These are phyloP conservation scores for Darevskia mixta DNA, from an alignment of 2,797 vertebrate genomes.

Conservation along the genomic window DNA sequence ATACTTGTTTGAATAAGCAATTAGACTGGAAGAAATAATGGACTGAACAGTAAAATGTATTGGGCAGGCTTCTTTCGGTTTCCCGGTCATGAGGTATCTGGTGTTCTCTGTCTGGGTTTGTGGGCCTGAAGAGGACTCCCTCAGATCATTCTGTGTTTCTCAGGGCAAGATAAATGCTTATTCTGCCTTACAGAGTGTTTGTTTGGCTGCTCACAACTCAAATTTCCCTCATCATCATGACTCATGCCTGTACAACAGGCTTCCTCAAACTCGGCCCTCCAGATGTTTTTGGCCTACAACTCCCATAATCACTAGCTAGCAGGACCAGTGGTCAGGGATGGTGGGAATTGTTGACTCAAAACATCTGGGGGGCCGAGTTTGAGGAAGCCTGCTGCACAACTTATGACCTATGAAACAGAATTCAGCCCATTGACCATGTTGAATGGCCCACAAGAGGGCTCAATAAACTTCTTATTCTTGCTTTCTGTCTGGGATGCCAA, in stretches of 20 bases:
- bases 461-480: neutral
- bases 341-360: too few species aligned
- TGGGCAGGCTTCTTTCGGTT: slow-evolving; percentile 2
- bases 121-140: neutral
- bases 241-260: neutral
- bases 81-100: neutral
- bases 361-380: too few species aligned
- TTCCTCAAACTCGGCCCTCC: too few species aligned
- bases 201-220: neutral
- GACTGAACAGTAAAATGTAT: slow-evolving; percentile 48
- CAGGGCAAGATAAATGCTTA: neutral
- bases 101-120: neutral
- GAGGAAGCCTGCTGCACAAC: too few species aligned
- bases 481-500: neutral
- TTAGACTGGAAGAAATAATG: slow-evolving; percentile 52
- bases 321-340: too few species aligned
- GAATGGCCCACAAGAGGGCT: neutral
- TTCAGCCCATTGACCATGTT: neutral
- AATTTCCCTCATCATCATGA: neutral
- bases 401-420: neutral
- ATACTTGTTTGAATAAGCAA: slow-evolving; percentile 60
- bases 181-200: neutral
- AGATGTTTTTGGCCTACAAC: too few species aligned
- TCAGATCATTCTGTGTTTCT: neutral
- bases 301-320: too few species aligned